Evolutionary conservation across 2,888 invertebrate genomes (phyloP).

Genomic region (Phlogophora meticulosa): DNA sequence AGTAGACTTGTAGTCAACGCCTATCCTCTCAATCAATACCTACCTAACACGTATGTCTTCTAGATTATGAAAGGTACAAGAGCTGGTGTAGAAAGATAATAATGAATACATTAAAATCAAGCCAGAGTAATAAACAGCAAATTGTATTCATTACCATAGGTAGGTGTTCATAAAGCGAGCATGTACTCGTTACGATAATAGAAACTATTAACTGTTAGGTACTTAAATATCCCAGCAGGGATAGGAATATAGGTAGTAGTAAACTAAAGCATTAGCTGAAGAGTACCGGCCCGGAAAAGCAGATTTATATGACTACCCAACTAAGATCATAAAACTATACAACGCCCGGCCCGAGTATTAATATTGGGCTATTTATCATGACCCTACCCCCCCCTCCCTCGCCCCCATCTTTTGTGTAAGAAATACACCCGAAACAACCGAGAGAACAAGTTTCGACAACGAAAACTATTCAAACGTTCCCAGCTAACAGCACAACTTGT

Average conservation of each 20-base stretch:
- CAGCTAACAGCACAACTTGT: slow-evolving; percentile 89
- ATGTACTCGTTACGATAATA: slow-evolving; percentile 58
- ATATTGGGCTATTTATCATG: slow-evolving; percentile 90
- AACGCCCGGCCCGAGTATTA: slow-evolving; percentile 86
- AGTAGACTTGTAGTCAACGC: too few relatives aligned
- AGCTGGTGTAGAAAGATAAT: slow-evolving; percentile 6
- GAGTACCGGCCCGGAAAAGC: slow-evolving; percentile 83
- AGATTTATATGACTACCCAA: slow-evolving; percentile 90
- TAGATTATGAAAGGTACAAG: neutral
- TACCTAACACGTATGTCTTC: neutral
- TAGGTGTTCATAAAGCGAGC: slow-evolving; percentile 43
- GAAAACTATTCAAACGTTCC: slow-evolving; percentile 88
- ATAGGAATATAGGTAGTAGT: slow-evolving; percentile 66
- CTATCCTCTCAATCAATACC: too few relatives aligned
- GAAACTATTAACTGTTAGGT: slow-evolving; percentile 60
- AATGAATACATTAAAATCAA: slow-evolving; percentile 41
- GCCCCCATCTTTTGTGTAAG: slow-evolving; percentile 89
- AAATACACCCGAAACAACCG: slow-evolving; percentile 86
- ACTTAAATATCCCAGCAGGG: slow-evolving; percentile 62
- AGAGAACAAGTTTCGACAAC: slow-evolving; percentile 88
- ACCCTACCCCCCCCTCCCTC: slow-evolving; percentile 76
- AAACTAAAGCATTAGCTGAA: slow-evolving; percentile 79
- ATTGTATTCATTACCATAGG: slow-evolving; percentile 30
- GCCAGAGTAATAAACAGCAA: slow-evolving; percentile 28
- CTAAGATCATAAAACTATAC: slow-evolving; percentile 91